A percentile compares a stretch with the other conserved stretches of the same genome.
phyloP scores from a whole-genome alignment of 2,888 invertebrate genomes.

The Netelia virgata region DNA sequence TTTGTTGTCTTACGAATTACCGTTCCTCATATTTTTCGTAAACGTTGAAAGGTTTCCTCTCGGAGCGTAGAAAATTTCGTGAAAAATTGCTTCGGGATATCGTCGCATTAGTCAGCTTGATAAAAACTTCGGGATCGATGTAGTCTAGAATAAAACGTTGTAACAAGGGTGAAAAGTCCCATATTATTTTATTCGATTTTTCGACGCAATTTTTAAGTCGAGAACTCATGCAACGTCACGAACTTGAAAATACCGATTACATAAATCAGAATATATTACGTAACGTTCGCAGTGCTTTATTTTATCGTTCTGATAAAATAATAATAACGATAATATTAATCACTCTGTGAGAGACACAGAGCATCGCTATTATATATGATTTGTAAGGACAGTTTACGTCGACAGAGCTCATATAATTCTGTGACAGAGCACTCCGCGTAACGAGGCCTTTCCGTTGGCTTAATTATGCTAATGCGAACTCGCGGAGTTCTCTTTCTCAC shows the following conservation, averaged over 20 bases:
- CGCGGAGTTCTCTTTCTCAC: constrained; percentile 59
- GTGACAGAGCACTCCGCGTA: constrained; percentile 31
- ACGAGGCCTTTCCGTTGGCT: constrained; percentile 35
- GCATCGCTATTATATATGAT: neutral
- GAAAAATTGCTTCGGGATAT: too few species aligned
- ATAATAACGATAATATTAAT: neutral
- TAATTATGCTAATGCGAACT: constrained; percentile 67
- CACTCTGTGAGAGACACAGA: neutral
- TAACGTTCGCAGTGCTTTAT: constrained; percentile 11
- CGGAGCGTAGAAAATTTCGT: too few species aligned
- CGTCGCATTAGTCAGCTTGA: too few species aligned
- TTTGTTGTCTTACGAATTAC: too few species aligned
- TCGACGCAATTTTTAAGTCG: neutral
- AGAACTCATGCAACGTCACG: constrained; percentile 44
- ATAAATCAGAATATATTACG: constrained; percentile 40
- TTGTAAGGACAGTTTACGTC: constrained; percentile 15
- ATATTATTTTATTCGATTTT: neutral
- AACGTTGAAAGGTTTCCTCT: too few species aligned
- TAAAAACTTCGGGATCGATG: neutral
- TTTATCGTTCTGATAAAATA: constrained; percentile 11
- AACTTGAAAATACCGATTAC: constrained; percentile 24
- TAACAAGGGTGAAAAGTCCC: neutral
- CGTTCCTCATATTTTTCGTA: too few species aligned
- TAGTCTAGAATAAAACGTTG: neutral
- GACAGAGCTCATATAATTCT: constrained; percentile 31